Percentiles rank a stretch among this genome's conserved stretches.
Conservation (phyloP, 2,113 vertebrate species). For the Neopipo cinnamomea region DNA sequence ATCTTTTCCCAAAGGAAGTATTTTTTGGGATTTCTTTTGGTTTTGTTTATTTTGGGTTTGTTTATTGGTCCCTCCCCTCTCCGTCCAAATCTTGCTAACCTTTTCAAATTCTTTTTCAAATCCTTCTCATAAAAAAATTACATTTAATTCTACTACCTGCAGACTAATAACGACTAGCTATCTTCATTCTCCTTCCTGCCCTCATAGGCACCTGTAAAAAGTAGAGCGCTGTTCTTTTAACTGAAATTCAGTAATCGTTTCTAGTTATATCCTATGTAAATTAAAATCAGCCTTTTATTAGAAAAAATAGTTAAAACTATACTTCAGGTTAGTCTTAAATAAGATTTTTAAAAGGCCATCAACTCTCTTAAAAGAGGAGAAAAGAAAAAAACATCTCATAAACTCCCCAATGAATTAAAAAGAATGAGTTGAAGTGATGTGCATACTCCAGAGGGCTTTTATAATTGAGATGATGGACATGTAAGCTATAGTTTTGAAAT, state of each 20-base stretch:
- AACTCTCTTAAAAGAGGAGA: background rate
- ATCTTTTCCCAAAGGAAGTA: background rate
- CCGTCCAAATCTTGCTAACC: background rate
- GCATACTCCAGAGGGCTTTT: background rate
- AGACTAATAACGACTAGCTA: background rate
- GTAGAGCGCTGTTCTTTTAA: background rate
- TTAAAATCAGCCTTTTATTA: background rate
- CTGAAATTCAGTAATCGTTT: background rate
- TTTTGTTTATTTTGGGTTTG: background rate
- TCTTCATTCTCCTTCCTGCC: background rate
- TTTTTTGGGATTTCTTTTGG: background rate
- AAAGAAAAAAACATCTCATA: background rate
- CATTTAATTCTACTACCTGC: background rate
- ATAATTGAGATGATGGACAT: background rate
- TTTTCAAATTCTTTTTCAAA: background rate
- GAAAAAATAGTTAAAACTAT: background rate
- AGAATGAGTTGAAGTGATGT: rapidly evolving
- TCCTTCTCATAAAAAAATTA: background rate
- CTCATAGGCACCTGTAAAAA: background rate
- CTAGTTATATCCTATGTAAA: background rate
- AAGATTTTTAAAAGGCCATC: background rate
- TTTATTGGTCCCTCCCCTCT: rapidly evolving
- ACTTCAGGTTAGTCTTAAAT: background rate
- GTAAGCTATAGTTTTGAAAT: background rate
- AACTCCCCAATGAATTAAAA: background rate